Evolutionary conservation across 1,140 invertebrate genomes (phyloP).

Genomic region (Zaprionus vittiger): DNA sequence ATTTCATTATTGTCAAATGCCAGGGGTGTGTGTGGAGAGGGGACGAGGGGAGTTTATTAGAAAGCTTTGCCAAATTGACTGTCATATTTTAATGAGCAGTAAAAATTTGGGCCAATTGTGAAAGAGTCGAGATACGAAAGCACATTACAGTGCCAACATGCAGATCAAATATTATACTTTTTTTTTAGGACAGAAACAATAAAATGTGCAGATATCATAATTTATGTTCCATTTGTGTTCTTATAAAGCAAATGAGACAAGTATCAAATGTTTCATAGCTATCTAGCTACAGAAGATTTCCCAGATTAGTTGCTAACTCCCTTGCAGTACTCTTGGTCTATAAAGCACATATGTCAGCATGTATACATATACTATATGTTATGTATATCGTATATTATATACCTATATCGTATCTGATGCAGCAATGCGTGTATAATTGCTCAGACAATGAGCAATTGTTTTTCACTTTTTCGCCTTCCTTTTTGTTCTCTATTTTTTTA

Average conservation of each 20-base stretch:
- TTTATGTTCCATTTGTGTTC: neutral
- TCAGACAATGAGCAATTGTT: constrained; percentile 82
- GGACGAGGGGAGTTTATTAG: constrained; percentile 46
- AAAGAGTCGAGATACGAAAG: constrained; percentile 33
- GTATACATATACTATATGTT: no score
- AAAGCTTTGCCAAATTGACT: constrained; percentile 73
- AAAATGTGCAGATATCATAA: neutral
- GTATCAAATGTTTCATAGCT: no score
- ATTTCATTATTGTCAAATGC: constrained; percentile 59
- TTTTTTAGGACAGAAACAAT: constrained; percentile 29
- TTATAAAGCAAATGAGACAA: no score
- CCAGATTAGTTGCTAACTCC: no score
- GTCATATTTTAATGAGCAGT: constrained; percentile 78
- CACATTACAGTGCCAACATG: constrained; percentile 43
- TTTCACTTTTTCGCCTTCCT: constrained; percentile 64
- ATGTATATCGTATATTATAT: neutral
- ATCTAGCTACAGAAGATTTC: no score
- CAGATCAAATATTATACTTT: constrained; percentile 40
- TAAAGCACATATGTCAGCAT: no score
- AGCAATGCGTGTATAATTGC: constrained; percentile 81
- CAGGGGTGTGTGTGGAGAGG: no score
- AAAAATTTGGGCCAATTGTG: constrained; percentile 68
- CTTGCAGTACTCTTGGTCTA: no score
- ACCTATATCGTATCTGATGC: constrained; percentile 30
- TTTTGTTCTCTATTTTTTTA: constrained; percentile 33